phyloP scores from a whole-genome alignment of 2,888 invertebrate species.

The Melolontha melolontha region DNA sequence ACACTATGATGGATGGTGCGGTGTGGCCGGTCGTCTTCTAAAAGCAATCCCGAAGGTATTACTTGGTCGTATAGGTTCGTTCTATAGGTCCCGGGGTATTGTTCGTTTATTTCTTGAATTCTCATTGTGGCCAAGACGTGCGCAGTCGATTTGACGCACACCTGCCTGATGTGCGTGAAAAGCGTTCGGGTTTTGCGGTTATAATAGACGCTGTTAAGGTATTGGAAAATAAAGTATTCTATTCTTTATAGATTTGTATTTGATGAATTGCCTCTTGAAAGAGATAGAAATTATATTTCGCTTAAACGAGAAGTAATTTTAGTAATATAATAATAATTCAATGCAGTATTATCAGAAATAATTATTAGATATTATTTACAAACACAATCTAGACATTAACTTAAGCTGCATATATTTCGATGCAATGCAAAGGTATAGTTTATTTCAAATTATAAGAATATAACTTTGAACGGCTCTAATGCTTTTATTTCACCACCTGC shows the following conservation, averaged over 20 bases:
- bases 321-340: no score
- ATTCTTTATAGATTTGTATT: slow-evolving; percentile 11
- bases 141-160: slow-evolving; percentile 31
- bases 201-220: slow-evolving; percentile 27
- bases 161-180: slow-evolving; percentile 34
- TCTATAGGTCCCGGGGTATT: slow-evolving; percentile 34
- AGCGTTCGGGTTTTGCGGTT: slow-evolving; percentile 25
- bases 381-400: no score
- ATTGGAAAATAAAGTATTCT: slow-evolving; percentile 22
- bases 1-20: slow-evolving; percentile 48
- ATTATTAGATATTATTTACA: no score
- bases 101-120: slow-evolving; percentile 41
- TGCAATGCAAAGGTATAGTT: no score
- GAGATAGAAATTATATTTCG: no score
- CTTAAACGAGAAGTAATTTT: no score
- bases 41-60: slow-evolving; percentile 48
- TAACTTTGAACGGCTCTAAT: no score
- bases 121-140: slow-evolving; percentile 42
- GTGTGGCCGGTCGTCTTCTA: slow-evolving; percentile 42
- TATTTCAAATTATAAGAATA: no score
- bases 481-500: no score
- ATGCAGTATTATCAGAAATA: no score
- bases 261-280: background rate
- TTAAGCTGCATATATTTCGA: no score
- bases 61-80: slow-evolving; percentile 36